phyloP scores from a whole-genome alignment of 2,888 invertebrate genomes.

The Caenorhabditis parvicauda region DNA sequence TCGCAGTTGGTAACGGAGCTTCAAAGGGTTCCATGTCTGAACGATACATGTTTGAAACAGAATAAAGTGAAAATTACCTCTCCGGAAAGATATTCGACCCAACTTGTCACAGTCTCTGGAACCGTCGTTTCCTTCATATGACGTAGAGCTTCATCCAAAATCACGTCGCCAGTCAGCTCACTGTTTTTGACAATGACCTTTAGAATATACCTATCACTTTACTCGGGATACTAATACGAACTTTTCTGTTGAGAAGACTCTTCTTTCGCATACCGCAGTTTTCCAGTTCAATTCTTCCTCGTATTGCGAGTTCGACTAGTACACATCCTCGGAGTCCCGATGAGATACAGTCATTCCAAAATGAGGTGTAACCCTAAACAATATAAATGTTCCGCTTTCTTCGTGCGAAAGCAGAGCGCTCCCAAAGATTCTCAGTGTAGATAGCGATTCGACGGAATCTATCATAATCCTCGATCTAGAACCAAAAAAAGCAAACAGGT shows the following conservation, averaged over 20 bases:
- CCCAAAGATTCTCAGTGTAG: too few relatives aligned
- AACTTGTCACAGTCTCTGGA: conserved; percentile 92
- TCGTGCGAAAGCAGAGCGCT: not conserved
- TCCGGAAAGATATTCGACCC: conserved; percentile 99
- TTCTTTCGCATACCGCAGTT: conserved; percentile 89
- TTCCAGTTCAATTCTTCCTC: conserved; percentile 92
- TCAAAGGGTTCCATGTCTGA: conserved; percentile 94
- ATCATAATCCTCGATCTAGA: not conserved
- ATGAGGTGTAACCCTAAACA: conserved; percentile 91
- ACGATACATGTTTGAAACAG: conserved; percentile 1
- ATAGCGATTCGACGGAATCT: too few relatives aligned
- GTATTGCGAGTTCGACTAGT: conserved; percentile 88
- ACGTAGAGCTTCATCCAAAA: conserved; percentile 83
- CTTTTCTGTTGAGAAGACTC: conserved; percentile 82
- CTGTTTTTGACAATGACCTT: conserved; percentile 75
- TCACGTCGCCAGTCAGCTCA: conserved; percentile 92
- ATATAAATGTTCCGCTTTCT: not conserved
- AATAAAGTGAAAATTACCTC: conserved; percentile 56
- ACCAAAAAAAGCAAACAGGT: not conserved
- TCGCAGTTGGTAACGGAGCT: conserved; percentile 92
- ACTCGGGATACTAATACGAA: conserved; percentile 59
- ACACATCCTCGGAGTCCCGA: conserved; percentile 97
- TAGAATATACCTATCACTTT: conserved; percentile 2
- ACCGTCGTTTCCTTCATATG: conserved; percentile 97
- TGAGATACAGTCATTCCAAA: conserved; percentile 99